Evolutionary conservation across 2,113 vertebrate genomes (phyloP).

Genomic region (Oreochromis tanganicae): DNA sequence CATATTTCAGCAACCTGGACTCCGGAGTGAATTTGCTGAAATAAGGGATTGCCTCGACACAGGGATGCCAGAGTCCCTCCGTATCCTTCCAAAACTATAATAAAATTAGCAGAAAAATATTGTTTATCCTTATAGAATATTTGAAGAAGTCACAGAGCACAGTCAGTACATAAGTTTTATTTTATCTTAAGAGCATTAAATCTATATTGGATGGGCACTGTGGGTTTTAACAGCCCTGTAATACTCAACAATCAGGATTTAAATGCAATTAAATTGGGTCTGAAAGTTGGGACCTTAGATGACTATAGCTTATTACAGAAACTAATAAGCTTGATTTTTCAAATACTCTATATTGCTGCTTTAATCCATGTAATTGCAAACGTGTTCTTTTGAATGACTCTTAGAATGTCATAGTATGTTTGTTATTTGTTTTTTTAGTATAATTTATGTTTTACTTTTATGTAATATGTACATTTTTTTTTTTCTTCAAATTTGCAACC

Average conservation of each 20-base stretch:
- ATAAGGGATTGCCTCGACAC: constrained; percentile 93
- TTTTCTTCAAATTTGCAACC: neutral
- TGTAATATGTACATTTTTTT: neutral
- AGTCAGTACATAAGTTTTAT: neutral
- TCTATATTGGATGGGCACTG: neutral
- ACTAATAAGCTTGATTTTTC: neutral
- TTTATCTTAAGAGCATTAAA: neutral
- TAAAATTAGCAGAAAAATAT: neutral
- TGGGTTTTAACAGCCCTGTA: neutral
- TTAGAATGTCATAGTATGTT: neutral
- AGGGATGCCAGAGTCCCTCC: constrained; percentile 80
- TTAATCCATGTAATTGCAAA: neutral
- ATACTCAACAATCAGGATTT: neutral
- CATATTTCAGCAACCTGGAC: constrained; percentile 94
- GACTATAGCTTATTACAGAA: neutral
- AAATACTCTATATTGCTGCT: neutral
- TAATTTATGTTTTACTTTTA: neutral
- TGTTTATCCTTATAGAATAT: neutral
- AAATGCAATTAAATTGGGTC: neutral
- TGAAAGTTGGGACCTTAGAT: neutral
- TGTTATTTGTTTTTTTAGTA: neutral
- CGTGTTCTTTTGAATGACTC: neutral
- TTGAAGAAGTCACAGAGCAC: neutral
- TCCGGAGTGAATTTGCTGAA: constrained; percentile 86
- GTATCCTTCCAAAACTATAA: constrained; percentile 80